Evolutionary conservation across 2,888 invertebrate species (phyloP).

Genomic region (Caenorhabditis sulstoni): DNA sequence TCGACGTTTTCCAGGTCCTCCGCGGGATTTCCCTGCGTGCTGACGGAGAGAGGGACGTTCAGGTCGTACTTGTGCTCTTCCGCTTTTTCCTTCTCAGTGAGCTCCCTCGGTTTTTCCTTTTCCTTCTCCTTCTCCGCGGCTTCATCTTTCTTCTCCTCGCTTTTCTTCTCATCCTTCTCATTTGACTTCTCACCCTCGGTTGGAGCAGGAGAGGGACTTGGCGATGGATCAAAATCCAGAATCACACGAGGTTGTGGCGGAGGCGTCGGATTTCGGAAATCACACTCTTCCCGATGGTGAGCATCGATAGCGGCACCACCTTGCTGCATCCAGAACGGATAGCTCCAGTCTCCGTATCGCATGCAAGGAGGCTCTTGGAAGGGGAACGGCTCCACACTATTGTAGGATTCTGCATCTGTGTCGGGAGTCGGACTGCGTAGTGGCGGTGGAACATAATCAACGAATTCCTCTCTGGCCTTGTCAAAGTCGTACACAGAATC

Average conservation of each 20-base stretch:
- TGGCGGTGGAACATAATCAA: background rate
- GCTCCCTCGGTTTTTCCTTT: constrained; percentile 3
- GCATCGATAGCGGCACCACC: constrained; percentile 27
- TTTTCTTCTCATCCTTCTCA: constrained; percentile 1
- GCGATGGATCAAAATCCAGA: constrained; percentile 1
- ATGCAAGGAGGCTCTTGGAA: background rate
- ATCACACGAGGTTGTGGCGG: constrained; percentile 4
- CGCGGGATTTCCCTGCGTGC: too few relatives aligned
- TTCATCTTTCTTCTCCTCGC: background rate
- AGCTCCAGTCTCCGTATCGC: background rate
- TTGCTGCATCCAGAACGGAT: background rate
- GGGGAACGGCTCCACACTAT: background rate
- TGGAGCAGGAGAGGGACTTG: constrained; percentile 7
- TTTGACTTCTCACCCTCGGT: constrained; percentile 2
- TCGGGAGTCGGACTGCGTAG: background rate
- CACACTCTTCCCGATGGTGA: constrained; percentile 1
- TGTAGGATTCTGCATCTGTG: background rate
- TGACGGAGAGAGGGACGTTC: background rate
- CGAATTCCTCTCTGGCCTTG: too few relatives aligned
- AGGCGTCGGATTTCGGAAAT: constrained; percentile 31
- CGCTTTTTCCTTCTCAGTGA: constrained; percentile 4
- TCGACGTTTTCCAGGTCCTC: background rate
- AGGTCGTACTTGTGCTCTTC: background rate
- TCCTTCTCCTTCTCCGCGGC: background rate
- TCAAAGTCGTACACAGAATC: too few relatives aligned